phyloP scores from a whole-genome alignment of 1,140 invertebrate species.

The Gonioctena quinquepunctata region DNA sequence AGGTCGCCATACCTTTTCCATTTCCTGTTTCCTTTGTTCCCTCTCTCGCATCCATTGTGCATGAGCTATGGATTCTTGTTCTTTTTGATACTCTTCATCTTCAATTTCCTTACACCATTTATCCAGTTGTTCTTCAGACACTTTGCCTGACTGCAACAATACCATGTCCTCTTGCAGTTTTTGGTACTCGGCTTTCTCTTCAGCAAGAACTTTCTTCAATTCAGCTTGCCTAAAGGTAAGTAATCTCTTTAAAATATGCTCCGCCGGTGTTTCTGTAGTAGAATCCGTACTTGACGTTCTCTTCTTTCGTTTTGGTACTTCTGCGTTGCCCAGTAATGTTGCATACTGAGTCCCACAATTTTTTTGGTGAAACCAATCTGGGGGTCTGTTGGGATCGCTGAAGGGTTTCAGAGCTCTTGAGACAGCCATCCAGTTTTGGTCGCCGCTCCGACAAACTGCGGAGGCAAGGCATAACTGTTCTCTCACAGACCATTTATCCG shows the following conservation, averaged over 20 bases:
- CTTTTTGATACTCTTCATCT: conserved; percentile 69
- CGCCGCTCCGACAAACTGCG: conserved; percentile 83
- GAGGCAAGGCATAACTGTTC: conserved; percentile 87
- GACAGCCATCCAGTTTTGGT: conserved; percentile 94
- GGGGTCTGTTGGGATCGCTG: conserved; percentile 74
- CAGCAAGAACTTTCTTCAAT: conserved; percentile 69
- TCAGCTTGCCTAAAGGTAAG: conserved; percentile 78
- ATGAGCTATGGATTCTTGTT: conserved; percentile 66
- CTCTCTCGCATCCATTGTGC: conserved; percentile 72
- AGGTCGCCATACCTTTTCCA: conserved; percentile 62
- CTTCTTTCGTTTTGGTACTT: conserved; percentile 87
- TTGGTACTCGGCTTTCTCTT: conserved; percentile 73
- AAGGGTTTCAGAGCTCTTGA: conserved; percentile 75
- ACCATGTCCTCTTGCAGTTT: conserved; percentile 69
- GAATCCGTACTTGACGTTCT: conserved; percentile 64
- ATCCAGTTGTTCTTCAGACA: conserved; percentile 70
- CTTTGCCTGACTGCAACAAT: conserved; percentile 58
- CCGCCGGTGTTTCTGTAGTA: conserved; percentile 73
- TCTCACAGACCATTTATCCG: conserved; percentile 82
- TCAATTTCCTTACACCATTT: conserved; percentile 76
- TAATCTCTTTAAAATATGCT: conserved; percentile 78
- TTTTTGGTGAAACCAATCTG: conserved; percentile 91
- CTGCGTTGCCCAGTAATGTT: conserved; percentile 79
- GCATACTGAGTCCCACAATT: conserved; percentile 90
- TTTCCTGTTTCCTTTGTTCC: conserved; percentile 65